Base-by-base conservation (phyloP, 2,888 invertebrate genomes). In the Pegoplata infirma region DNA sequence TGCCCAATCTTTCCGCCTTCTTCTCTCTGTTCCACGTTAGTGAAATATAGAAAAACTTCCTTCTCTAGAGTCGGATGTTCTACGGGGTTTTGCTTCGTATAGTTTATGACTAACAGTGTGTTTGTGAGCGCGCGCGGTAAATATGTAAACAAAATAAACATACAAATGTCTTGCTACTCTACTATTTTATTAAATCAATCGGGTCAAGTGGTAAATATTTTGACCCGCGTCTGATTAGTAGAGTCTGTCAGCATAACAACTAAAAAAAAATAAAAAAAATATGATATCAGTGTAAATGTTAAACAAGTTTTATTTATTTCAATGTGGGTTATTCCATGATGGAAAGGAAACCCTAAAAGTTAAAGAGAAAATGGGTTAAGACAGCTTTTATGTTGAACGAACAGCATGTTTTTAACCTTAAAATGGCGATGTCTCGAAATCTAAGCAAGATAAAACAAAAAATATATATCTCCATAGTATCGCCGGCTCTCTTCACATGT, bases 191-290 rank as follows among this genome's bases (percentile, higher is more conserved):
- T 89, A 88, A 89, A 89, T 89, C 89, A 90, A 87, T 87, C 84
- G 89, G 89, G 89, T 89, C 89, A 89, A 89, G 89, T 89, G 89
- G 89, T 89, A 89, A 89, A 89, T 89, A 89, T 89, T 89, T 89
- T 89, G 89, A 89, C 89, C 89, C 87, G 88, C 87, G 86, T 87
- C 88, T 88, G 87, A 88, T 89, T 89, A 88, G 86, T 84, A 81
- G 82, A 81, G 72, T 80, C 73, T 76, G 71, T 67, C 71, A 71
- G 46, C 32, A 64, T 51, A 59, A 75, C 75, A 75, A 53, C 53
- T 55, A 36, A 46, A 66, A 61, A 44, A 0, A 61, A 12, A 51
- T 49, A 64, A 58, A 23, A 53, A 69, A 67, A 51, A 40, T 47
- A 16, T 36, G 23, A 46, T 66, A 73, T 67, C 72, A 68, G 55